Base-by-base conservation (phyloP, 2,113 vertebrate species). In the Sturnus vulgaris region DNA sequence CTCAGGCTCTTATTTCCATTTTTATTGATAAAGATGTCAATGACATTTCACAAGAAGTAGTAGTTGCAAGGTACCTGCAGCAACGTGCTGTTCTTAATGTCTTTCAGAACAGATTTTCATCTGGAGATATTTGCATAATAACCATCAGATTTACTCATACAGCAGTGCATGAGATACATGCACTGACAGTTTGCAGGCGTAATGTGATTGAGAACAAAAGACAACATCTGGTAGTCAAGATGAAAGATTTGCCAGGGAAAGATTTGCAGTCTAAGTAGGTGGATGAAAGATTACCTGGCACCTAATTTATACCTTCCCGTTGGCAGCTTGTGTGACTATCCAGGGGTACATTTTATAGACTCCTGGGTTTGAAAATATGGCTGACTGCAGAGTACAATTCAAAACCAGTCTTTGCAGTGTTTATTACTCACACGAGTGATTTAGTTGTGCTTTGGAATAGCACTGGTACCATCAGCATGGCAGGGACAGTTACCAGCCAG, bases 241-340 rank as follows among this genome's bases (percentile, higher is more conserved):
- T 40, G 19, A 79, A 79, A 75, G 82, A 76, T 93, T 84, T 87
- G 50, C 64, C 50, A 61, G 60, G 35, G 50, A 70, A 81, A 86
- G 55, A 40, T 59, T 50, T 76, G 37, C 55, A 49, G 7, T 37
- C 31, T 50, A 68, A 76, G 71, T 76, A 82, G 42, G 55, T 70
- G 55, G 71, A 80, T 88, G 55, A 86, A 86, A 4, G 5, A 69
- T 77, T 65, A 65, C 31, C 69, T 52, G 33, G 17, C 55, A 28
- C 42, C 53, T 64, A 66, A 88, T 88, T 78, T 75, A 75, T 71
- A 42, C 49, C 10, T 87, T 93, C 52, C 39, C 5, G 0, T 61
- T 89, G 86, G 61, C 53, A 63, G 57, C 25, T 46, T 42, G 4
- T 44, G 47, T 37, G 40, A 42, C 33, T 89, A 46, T 56, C 31